phyloP scores from a whole-genome alignment of 2,113 vertebrate species.

The Coreoperca whiteheadi region DNA sequence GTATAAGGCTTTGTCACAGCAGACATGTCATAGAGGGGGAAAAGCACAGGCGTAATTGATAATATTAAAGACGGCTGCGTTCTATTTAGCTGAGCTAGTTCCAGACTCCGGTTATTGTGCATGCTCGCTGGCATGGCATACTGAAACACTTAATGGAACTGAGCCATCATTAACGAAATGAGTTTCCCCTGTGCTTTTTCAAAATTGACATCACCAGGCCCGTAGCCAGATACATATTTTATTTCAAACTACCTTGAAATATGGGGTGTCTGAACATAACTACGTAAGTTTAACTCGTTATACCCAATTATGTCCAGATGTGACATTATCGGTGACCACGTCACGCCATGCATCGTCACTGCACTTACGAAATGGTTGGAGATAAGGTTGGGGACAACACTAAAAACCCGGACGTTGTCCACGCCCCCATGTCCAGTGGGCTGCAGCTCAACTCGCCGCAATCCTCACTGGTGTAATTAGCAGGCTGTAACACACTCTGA shows the following conservation, averaged over 20 bases:
- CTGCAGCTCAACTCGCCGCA: neutral
- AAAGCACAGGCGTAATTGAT: neutral
- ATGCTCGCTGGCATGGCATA: no score
- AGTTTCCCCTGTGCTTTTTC: neutral
- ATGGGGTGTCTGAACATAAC: neutral
- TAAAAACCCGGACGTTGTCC: neutral
- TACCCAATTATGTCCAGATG: neutral
- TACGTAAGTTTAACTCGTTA: no score
- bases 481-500: no score
- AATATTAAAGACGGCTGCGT: neutral
- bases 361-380: neutral
- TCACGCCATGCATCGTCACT: neutral
- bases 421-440: neutral
- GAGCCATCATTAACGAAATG: no score
- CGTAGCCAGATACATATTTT: neutral
- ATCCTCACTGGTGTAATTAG: neutral
- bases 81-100: neutral
- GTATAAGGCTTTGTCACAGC: neutral
- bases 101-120: no score
- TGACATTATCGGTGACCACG: neutral
- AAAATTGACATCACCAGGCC: neutral
- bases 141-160: no score
- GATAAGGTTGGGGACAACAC: neutral
- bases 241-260: neutral
- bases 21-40: neutral